Base-by-base conservation (phyloP, 2,113 vertebrate species). In the Oceanodroma tethys region DNA sequence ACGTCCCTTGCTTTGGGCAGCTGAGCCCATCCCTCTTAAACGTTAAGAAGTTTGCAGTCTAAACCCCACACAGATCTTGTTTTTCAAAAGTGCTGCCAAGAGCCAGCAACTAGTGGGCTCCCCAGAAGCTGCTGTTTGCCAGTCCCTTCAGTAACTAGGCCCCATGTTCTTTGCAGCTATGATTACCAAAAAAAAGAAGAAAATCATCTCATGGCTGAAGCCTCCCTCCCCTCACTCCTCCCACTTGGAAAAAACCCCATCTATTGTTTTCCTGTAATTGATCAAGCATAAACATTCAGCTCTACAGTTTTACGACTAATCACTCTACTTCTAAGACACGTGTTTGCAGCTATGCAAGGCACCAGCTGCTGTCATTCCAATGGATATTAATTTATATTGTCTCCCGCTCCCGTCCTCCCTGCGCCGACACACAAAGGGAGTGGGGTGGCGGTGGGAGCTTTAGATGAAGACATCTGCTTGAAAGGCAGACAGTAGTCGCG, bases 361-460 rank as follows among this genome's bases (percentile, higher is more conserved):
- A 97, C 92, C 97, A 98, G 96, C 98, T 98, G 98, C 98, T 98
- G 98, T 98, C 98, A 98, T 98, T 98, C 98, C 98, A 98, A 97
- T 98, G 96, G 98, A 98, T 98, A 98, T 98, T 98, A 98, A 98
- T 98, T 98, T 96, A 97, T 97, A 98, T 98, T 98, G 97, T 98
- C 95, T 98, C 96, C 93, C 90, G 60, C 96, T 91, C 97, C 92
- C 78, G 9, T 97, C 86, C 96, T 95, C 93, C 36, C 91, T 20
- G 81, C 36, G 78, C 93, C 26, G 85, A 87, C 36, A 74, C n/a
- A 96, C 92, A 96, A 89, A 97, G 92, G 95, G 96, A 98, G 95
- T 42, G 81, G 96, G 89, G 95, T 96, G 91, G 96, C 9, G 59
- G 94, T 3, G 32, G 76, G 95, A 79, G 85, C 88, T 94, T 90